phyloP scores from a whole-genome alignment of 2,113 vertebrate species.

The Amphiprion ocellaris region DNA sequence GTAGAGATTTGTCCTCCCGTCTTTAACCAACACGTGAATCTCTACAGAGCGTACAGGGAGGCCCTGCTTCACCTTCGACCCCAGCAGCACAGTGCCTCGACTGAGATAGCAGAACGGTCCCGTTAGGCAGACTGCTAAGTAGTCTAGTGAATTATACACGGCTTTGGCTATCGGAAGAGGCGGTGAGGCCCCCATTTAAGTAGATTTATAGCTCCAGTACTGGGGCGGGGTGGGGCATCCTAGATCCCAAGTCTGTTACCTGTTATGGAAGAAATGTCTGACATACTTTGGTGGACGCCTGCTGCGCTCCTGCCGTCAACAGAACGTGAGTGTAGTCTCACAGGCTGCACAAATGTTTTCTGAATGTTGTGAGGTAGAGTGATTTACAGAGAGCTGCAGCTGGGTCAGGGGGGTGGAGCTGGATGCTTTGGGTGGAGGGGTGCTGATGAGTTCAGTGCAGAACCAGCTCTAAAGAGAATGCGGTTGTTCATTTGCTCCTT shows the following conservation, averaged over 20 bases:
- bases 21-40: constrained; percentile 51
- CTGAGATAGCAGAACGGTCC: constrained; percentile 39
- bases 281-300: constrained; percentile 73
- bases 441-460: constrained; percentile 30
- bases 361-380: constrained; percentile 60
- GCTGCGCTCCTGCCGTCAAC: constrained; percentile 56
- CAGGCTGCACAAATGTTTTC: constrained; percentile 68
- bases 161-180: constrained; percentile 57
- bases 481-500: neutral
- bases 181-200: constrained; percentile 65
- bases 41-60: constrained; percentile 32
- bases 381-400: constrained; percentile 71
- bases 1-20: constrained; percentile 37
- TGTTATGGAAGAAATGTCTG: constrained; percentile 71
- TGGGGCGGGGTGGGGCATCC: constrained; percentile 47
- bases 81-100: constrained; percentile 6
- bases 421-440: constrained; percentile 25
- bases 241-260: constrained; percentile 69
- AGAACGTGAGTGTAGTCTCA: constrained; percentile 39
- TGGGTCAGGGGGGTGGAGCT: constrained; percentile 46
- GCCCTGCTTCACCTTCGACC: constrained; percentile 57
- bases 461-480: constrained; percentile 4
- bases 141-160: constrained; percentile 48
- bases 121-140: constrained; percentile 39
- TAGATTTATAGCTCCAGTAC: constrained; percentile 69